A percentile compares a stretch with the other conserved stretches of the same genome.
phyloP scores from a whole-genome alignment of 2,888 invertebrate species.

The Magallana nippona region DNA sequence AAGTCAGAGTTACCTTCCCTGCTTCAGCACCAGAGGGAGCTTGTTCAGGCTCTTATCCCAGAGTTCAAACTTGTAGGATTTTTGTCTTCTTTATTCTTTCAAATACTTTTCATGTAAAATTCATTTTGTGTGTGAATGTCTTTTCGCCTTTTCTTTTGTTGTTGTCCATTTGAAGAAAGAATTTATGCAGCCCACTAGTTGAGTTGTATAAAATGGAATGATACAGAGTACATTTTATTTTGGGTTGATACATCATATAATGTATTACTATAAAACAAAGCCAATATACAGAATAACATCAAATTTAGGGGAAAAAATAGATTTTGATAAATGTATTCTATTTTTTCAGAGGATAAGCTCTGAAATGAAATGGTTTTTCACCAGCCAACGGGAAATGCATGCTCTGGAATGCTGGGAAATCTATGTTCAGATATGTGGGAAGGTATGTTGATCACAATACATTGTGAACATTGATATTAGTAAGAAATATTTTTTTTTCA shows the following conservation, averaged over 20 bases:
- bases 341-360: conserved; percentile 62
- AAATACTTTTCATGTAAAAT: not conserved
- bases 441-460: conserved; percentile 57
- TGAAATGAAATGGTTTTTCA: conserved; percentile 67
- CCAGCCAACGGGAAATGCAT: conserved; percentile 62
- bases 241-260: too few species aligned
- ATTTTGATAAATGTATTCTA: conserved; percentile 15
- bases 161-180: too few species aligned
- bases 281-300: too few species aligned
- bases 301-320: too few species aligned
- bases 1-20: conserved; percentile 57
- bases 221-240: too few species aligned
- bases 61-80: conserved; percentile 67
- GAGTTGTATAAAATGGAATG: too few species aligned
- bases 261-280: too few species aligned
- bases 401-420: conserved; percentile 70
- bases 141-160: too few species aligned
- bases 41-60: conserved; percentile 58
- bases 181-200: too few species aligned
- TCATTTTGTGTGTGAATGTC: too few species aligned
- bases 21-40: conserved; percentile 54
- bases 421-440: conserved; percentile 70
- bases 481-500: not conserved
- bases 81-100: too few species aligned
- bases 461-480: too few species aligned